Evolutionary conservation across 2,797 vertebrate genomes (phyloP).

Genomic region (Acanthiza pusilla): DNA sequence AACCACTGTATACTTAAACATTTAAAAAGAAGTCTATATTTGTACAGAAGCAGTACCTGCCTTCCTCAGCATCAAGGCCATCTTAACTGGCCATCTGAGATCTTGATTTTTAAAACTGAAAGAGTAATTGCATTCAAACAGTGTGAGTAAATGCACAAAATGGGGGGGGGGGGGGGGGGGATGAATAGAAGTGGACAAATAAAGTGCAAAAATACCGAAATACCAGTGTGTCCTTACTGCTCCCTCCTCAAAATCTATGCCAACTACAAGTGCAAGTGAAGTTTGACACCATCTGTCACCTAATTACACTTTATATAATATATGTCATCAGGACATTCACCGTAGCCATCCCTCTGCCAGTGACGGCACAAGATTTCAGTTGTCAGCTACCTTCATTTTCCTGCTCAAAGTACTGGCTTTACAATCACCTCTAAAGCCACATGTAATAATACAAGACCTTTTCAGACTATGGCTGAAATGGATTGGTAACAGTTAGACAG

Average conservation of each 20-base stretch:
- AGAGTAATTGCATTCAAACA: neutral
- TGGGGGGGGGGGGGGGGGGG: too few species aligned
- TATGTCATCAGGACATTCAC: neutral
- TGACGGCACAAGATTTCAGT: neutral
- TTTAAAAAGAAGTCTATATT: neutral
- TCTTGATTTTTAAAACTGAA: neutral
- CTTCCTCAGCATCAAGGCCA: neutral
- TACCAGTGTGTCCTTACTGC: neutral
- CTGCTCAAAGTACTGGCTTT: neutral
- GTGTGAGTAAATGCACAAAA: neutral
- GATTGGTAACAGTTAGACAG: neutral
- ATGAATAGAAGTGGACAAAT: neutral
- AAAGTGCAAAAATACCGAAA: neutral
- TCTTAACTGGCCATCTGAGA: neutral
- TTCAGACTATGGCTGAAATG: neutral
- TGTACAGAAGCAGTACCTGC: neutral
- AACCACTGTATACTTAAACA: neutral
- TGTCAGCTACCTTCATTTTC: neutral
- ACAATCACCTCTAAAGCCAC: neutral
- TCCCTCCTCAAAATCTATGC: neutral
- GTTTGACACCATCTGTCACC: conserved; percentile 22
- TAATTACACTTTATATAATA: conserved; percentile 40
- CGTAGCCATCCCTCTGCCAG: neutral
- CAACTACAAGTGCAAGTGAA: neutral
- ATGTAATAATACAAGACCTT: neutral